A percentile compares a stretch with the other conserved stretches of the same genome.
Evolutionary conservation across 2,888 invertebrate genomes (phyloP).

Genomic region (Drosophila pseudotalamancana): DNA sequence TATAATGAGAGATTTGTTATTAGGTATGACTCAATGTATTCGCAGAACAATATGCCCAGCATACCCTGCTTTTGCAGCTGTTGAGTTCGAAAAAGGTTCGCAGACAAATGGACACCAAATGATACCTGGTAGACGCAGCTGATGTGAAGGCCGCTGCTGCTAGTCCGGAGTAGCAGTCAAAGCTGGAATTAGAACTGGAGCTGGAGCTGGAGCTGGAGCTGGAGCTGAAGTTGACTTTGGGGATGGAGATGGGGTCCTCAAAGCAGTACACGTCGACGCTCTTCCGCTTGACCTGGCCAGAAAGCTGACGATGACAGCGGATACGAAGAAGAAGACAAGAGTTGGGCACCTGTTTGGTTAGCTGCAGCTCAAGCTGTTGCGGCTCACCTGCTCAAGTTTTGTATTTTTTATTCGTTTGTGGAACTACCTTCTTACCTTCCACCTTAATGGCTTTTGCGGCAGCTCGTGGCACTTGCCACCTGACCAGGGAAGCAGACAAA

Average conservation of each 20-base stretch:
- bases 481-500: no score
- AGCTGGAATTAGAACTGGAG: no score
- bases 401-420: not conserved
- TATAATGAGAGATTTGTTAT: no score
- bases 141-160: slow-evolving; percentile 40
- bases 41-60: no score
- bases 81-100: no score
- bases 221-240: slow-evolving; percentile 16
- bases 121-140: slow-evolving; percentile 16
- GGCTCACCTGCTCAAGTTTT: slow-evolving; percentile 60
- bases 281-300: slow-evolving; percentile 48
- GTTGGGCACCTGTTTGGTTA: slow-evolving; percentile 62
- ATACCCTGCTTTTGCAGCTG: no score
- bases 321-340: slow-evolving; percentile 51
- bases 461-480: slow-evolving; percentile 69
- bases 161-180: not conserved
- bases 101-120: slow-evolving; percentile 26
- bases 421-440: not conserved
- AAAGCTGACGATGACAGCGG: slow-evolving; percentile 48
- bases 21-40: no score
- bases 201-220: slow-evolving; percentile 13
- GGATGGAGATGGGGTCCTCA: slow-evolving; percentile 2
- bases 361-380: slow-evolving; percentile 59
- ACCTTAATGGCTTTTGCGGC: slow-evolving; percentile 40
- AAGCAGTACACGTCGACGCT: no score